Evolutionary conservation across 2,113 vertebrate genomes (phyloP), one percentile per base, ranked within the genome.

Genomic region (Microtus pennsylvanicus): DNA sequence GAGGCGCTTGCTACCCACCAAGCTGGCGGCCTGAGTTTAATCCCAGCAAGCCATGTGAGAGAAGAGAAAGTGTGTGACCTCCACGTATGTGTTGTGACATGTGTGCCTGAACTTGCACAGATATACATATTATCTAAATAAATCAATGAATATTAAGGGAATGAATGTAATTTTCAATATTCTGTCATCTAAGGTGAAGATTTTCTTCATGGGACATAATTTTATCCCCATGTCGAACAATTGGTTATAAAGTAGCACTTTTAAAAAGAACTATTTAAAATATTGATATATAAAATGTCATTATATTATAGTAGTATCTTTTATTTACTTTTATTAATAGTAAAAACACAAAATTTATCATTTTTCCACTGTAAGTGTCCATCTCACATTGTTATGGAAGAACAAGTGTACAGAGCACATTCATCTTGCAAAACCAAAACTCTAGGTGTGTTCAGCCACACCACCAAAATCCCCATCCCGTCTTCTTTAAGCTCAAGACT

Each of bases 201-300:
- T 2, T 77, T 16, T 52, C 35, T 61, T 83, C 80, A 83, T 24
- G 21, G 70, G 33, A 55, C 28, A 86, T 50, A 38, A 82, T 83
- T 95, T 52, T 95, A 95, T 78, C 19, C 42, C 12, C 83, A 4
- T 16, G 88, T 93, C 82, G 94, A 91, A 94, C 67, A 87, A 65
- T 13, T 72, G 47, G 50, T 19, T 70, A 87, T 83, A 89, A 63
- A 70, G 4, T 77, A 47, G 74, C 12, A 63, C 69, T 87, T 75
- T 30, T 52, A 75, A 94, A 91, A 35, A 76, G 55, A n/a, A 82
- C 9, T 77, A 42, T 80, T 91, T 93, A 28, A 21, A 52, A 72
- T 38, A 28, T 42, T 80, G 26, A 70, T 55, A 76, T 78, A 61
- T 4, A 26, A 77, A 35, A 33, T 24, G 22, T 91, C 81, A 95